These are phyloP conservation scores for Diadophis punctatus DNA, from an alignment of 2,113 vertebrate genomes.

Conservation along the genomic window DNA sequence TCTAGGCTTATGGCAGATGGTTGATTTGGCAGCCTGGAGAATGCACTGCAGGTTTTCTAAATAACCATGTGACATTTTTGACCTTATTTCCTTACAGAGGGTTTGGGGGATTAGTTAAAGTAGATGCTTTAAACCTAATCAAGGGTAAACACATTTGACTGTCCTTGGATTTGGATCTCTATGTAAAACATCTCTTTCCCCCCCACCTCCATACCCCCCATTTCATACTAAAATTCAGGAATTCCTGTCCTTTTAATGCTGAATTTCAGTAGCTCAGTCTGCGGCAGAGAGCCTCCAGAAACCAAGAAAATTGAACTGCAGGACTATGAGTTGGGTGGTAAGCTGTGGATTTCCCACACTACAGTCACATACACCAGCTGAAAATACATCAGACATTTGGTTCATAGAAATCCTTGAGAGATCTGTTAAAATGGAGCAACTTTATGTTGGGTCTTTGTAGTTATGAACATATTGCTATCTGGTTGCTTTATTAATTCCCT, in stretches of 20 bases:
- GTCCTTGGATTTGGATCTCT: background rate
- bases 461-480: background rate
- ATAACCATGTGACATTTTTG: background rate
- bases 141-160: background rate
- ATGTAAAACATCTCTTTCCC: background rate
- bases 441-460: fast-evolving
- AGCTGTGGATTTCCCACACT: background rate
- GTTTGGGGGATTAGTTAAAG: background rate
- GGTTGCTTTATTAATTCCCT: constrained; percentile 17
- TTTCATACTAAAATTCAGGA: background rate
- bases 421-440: background rate
- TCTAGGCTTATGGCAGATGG: background rate
- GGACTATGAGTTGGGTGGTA: background rate
- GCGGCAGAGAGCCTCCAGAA: background rate
- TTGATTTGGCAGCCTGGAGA: background rate
- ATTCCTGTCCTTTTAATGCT: background rate
- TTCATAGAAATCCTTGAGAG: background rate
- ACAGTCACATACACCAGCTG: background rate
- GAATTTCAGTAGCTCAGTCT: background rate
- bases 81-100: background rate
- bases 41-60: background rate
- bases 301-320: background rate
- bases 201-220: background rate
- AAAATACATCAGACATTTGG: background rate
- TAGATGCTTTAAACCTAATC: background rate